Percentiles rank a stretch among this genome's conserved stretches.
phyloP scores from a whole-genome alignment of 2,113 vertebrate genomes.

The Peromyscus polionotus region DNA sequence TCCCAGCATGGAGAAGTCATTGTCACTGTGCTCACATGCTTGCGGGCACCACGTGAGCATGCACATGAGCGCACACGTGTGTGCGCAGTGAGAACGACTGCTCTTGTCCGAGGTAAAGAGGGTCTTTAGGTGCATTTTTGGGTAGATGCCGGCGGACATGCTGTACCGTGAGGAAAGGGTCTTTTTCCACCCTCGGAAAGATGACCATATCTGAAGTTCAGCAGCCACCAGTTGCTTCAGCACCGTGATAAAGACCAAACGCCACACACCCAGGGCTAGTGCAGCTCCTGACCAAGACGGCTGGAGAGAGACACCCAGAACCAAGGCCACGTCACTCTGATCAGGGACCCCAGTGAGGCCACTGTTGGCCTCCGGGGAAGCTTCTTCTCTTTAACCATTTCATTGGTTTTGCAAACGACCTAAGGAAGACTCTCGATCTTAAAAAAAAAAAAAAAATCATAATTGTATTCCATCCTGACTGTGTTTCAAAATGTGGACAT shows the following conservation, averaged over 20 bases:
- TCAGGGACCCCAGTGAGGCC: neutral
- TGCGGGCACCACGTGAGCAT: too few relatives aligned
- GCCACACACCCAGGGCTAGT: neutral
- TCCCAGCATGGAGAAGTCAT: neutral
- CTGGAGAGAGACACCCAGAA: neutral
- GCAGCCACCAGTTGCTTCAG: neutral
- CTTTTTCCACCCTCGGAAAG: neutral
- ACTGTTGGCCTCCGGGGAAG: neutral
- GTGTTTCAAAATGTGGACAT: conserved; percentile 6
- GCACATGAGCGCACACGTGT: too few relatives aligned
- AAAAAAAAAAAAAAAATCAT: neutral
- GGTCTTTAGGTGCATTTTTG: neutral
- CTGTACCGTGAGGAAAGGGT: neutral
- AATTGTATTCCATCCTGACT: conserved; percentile 17
- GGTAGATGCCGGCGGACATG: neutral
- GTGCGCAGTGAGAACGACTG: neutral
- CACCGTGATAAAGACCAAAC: neutral
- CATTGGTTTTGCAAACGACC: conserved; percentile 24
- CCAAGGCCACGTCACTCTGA: neutral
- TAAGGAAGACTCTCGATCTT: neutral
- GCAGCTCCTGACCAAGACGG: neutral
- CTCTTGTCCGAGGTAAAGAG: neutral
- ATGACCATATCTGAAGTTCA: neutral
- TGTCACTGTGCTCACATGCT: neutral
- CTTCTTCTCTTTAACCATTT: neutral